Conservation (phyloP, 2,888 invertebrate genomes). For the Noctua fimbriata region DNA sequence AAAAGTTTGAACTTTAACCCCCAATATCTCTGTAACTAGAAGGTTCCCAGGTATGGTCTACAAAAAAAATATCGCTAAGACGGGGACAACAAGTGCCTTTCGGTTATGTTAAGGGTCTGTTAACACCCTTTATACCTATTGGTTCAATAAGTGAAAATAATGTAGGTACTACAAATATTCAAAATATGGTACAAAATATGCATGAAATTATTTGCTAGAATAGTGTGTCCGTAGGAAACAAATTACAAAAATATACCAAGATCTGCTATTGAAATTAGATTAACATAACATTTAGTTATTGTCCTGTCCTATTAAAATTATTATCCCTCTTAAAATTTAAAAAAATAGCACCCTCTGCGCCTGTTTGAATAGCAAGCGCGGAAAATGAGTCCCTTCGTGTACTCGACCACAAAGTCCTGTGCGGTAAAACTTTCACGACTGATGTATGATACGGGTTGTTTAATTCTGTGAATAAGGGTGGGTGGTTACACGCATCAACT, state of each 20-base stretch:
- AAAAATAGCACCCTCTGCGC: not conserved
- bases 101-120: too few relatives aligned
- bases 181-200: too few relatives aligned
- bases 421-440: constrained; percentile 8
- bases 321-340: too few relatives aligned
- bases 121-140: too few relatives aligned
- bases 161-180: not conserved
- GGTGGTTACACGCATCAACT: not conserved
- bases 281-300: not conserved
- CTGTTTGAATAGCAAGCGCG: not conserved
- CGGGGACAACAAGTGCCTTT: too few relatives aligned
- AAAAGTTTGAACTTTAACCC: too few relatives aligned
- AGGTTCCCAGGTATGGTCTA: too few relatives aligned
- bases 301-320: not conserved
- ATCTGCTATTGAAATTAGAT: not conserved
- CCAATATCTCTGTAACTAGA: too few relatives aligned
- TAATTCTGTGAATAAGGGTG: constrained; percentile 11
- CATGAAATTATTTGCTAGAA: too few relatives aligned
- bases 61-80: too few relatives aligned
- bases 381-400: not conserved
- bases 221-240: too few relatives aligned
- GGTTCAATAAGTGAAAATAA: not conserved
- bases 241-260: not conserved
- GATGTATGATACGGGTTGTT: constrained; percentile 31
- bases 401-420: constrained; percentile 16